These are phyloP conservation scores for Aurelia coerulea DNA, from an alignment of 30 jellyfish, hydroid and myxozoan species.

Conservation along the genomic window DNA sequence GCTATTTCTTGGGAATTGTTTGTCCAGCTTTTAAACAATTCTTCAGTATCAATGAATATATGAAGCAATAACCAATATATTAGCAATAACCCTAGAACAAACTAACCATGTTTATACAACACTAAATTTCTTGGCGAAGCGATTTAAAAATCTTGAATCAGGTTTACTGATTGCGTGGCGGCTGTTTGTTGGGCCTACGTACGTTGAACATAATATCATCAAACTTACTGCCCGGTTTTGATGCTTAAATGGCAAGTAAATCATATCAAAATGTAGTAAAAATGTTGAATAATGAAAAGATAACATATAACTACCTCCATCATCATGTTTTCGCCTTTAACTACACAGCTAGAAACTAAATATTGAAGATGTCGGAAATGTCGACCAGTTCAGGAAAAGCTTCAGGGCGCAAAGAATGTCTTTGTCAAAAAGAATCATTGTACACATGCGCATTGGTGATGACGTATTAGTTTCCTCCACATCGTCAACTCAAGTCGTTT, in stretches of 20 bases:
- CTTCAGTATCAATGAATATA: too few relatives aligned
- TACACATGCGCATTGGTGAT: slow-evolving; percentile 44
- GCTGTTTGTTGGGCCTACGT: slow-evolving; percentile 17
- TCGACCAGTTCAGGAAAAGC: slow-evolving; percentile 39
- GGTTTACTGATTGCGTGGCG: too few relatives aligned
- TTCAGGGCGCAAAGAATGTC: slow-evolving; percentile 25
- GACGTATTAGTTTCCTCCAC: background rate
- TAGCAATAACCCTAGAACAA: too few relatives aligned
- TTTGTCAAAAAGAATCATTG: slow-evolving; percentile 7
- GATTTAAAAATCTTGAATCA: too few relatives aligned
- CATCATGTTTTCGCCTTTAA: background rate
- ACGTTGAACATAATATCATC: background rate
- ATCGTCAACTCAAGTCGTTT: too few relatives aligned
- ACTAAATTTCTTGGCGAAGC: too few relatives aligned
- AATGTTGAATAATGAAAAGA: background rate
- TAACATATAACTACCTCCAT: slow-evolving; percentile 50
- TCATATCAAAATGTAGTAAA: background rate
- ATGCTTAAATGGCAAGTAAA: background rate
- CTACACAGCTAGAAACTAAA: slow-evolving; percentile 26
- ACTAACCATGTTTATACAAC: too few relatives aligned
- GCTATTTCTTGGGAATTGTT: too few relatives aligned
- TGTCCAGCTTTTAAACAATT: too few relatives aligned
- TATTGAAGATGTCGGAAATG: background rate
- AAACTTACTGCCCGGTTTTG: background rate
- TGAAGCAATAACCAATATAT: too few relatives aligned